Conservation (phyloP, 2,113 vertebrate genomes). For the Paramormyrops kingsleyae region DNA sequence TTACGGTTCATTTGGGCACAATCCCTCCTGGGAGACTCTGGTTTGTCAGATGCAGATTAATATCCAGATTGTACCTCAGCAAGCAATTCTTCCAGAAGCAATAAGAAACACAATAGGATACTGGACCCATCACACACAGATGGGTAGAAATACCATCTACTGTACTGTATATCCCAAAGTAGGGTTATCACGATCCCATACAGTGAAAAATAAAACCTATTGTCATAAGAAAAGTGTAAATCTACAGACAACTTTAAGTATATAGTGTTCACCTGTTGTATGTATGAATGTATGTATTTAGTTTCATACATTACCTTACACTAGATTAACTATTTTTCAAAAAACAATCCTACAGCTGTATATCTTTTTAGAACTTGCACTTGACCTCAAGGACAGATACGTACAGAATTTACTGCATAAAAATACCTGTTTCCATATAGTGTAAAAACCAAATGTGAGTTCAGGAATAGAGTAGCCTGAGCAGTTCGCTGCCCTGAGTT, state of each 20-base stretch:
- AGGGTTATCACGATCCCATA: neutral
- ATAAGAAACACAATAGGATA: neutral
- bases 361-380: neutral
- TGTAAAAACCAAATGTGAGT: neutral
- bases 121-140: neutral
- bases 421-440: neutral
- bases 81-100: neutral
- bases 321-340: neutral
- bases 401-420: neutral
- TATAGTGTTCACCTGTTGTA: neutral
- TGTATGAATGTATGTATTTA: neutral
- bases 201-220: neutral
- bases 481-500: neutral
- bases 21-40: neutral
- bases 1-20: neutral
- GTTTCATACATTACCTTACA: neutral
- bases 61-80: neutral
- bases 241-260: neutral
- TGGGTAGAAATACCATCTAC: neutral
- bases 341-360: neutral
- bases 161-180: neutral
- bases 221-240: neutral
- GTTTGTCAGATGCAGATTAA: constrained; percentile 9
- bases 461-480: neutral
- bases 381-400: neutral